Conservation (phyloP, 1,140 invertebrate genomes). For the Carcinoscorpius rotundicauda region DNA sequence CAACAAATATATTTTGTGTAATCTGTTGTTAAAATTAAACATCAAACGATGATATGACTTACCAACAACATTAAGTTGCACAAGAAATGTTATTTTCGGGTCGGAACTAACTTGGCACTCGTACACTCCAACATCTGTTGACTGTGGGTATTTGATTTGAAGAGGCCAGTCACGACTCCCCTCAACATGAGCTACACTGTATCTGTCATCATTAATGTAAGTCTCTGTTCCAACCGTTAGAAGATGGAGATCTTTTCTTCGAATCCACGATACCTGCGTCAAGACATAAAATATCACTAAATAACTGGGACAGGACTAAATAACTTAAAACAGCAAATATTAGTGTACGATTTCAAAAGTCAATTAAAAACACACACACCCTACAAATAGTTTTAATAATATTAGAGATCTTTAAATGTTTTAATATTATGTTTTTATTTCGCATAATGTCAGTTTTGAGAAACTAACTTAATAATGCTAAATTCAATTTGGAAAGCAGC, state of each 20-base stretch:
- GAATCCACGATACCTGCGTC: constrained; percentile 71
- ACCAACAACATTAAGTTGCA: background rate
- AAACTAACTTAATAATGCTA: too few species aligned
- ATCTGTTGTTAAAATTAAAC: too few species aligned
- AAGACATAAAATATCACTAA: background rate
- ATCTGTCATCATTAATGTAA: constrained; percentile 68
- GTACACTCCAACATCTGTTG: constrained; percentile 69
- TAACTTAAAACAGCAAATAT: too few species aligned
- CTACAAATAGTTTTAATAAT: too few species aligned
- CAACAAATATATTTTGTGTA: too few species aligned
- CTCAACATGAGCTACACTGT: constrained; percentile 29
- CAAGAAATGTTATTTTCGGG: constrained; percentile 31
- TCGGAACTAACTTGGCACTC: constrained; percentile 71
- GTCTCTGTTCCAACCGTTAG: constrained; percentile 70
- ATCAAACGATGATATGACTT: background rate
- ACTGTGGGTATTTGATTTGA: constrained; percentile 77
- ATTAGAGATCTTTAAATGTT: too few species aligned
- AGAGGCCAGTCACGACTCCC: constrained; percentile 78
- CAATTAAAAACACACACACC: too few species aligned
- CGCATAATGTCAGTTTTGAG: too few species aligned
- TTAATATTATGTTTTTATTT: too few species aligned
- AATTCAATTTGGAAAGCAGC: too few species aligned
- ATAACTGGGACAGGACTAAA: too few species aligned
- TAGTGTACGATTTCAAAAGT: too few species aligned
- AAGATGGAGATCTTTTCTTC: constrained; percentile 70